Conservation (phyloP, 1,140 invertebrate genomes). For the Heliconius eleuchia region DNA sequence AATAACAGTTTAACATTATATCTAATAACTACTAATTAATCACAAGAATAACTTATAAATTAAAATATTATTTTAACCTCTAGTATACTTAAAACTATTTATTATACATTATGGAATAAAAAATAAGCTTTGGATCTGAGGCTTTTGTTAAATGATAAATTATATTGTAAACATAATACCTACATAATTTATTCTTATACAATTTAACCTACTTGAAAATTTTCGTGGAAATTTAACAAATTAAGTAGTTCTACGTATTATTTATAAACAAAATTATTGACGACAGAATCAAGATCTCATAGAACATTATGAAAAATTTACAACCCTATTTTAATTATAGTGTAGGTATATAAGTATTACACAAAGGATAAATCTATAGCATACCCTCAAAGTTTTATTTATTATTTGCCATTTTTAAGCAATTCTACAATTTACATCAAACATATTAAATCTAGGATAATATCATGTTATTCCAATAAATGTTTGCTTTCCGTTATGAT, state of each 20-base stretch:
- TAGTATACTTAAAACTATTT: slow-evolving; percentile 30
- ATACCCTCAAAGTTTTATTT: too few relatives aligned
- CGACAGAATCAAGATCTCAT: neutral
- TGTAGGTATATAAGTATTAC: too few relatives aligned
- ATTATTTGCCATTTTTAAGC: too few relatives aligned
- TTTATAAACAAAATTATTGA: neutral
- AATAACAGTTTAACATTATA: slow-evolving; percentile 51
- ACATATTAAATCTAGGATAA: slow-evolving; percentile 15
- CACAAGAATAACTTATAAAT: slow-evolving; percentile 67
- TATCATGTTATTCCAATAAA: slow-evolving; percentile 33
- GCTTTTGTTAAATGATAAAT: slow-evolving; percentile 26
- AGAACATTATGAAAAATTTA: neutral
- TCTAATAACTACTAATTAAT: slow-evolving; percentile 51
- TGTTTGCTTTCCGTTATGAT: slow-evolving; percentile 42
- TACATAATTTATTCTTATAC: neutral
- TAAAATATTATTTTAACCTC: slow-evolving; percentile 46
- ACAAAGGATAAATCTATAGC: too few relatives aligned
- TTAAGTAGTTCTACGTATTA: neutral
- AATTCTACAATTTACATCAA: too few relatives aligned
- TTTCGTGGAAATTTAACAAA: neutral
- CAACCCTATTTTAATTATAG: too few relatives aligned
- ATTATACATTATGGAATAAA: slow-evolving; percentile 33
- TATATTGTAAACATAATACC: neutral
- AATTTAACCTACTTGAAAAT: neutral
- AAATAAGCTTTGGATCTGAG: slow-evolving; percentile 49